Evolutionary conservation across 2,888 invertebrate genomes (phyloP), one percentile per base, ranked within the genome.

Genomic region (Rhabditoides inermis): DNA sequence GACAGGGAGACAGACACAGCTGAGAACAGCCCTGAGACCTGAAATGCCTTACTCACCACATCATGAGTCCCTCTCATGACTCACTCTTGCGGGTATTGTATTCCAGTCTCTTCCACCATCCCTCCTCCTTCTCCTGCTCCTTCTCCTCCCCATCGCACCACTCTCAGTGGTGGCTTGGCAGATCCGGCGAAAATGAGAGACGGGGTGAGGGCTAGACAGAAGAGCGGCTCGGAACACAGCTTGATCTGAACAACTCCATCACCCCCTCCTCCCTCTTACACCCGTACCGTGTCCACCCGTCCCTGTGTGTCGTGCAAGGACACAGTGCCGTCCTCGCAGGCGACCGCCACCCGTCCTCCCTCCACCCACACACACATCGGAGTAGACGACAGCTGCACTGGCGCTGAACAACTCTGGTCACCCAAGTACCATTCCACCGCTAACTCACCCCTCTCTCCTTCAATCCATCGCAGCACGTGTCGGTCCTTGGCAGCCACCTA

Each of bases 321-420:
- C n/a, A n/a, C 37, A 2, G 26, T 32, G 4, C 39, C 7, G 22
- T 32, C 12, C n/a, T 35, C 41, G 32, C 36, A 28, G 35, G 23
- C 30, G 23, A 50, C 44, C n/a, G 50, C 50, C 40, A 55, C 22
- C 18, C 39, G n/a, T 39, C 53, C 56, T 27, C 53, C 53, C 26
- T 56, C 56, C 50, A 50, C 50, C 25, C 53, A n/a, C 51, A 55
- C 40, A 25, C 39, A 37, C 55, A 55, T 55, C 20, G 55, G 55
- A 10, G 27, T 44, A n/a, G 39, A 42, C 27, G 35, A 51, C 53
- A 4, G 40, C 25, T 15, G 15, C 18, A 28, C 35, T 27, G 20
- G 22, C 15, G 18, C n/a, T 12, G 39, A 40, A 35, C 44, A 32
- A 15, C 2, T 4, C 7, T 1, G 10, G 37, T 20, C 2, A 18